Conservation (phyloP, 1,140 invertebrate species). For the Pomacea maculata region DNA sequence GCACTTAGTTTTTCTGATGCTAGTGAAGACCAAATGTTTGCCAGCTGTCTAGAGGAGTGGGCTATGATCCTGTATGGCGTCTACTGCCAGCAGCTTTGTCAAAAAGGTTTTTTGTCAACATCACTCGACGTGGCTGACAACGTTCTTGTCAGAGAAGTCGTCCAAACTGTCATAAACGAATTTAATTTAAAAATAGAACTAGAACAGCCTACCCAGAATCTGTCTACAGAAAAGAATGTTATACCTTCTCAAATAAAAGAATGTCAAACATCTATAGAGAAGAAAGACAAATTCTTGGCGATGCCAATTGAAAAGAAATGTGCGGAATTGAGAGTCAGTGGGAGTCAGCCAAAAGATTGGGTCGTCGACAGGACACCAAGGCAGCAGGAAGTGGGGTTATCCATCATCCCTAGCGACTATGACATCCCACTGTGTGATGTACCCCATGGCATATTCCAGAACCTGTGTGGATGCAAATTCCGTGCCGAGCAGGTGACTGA, state of each 20-base stretch:
- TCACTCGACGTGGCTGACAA: background rate
- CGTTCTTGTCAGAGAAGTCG: background rate
- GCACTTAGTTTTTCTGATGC: slow-evolving; percentile 11
- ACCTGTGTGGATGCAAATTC: slow-evolving; percentile 23
- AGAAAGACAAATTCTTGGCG: background rate
- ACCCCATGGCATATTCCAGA: slow-evolving; percentile 22
- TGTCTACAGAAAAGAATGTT: background rate
- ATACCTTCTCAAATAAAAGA: background rate
- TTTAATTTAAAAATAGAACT: slow-evolving; percentile 5
- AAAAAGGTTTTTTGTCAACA: background rate
- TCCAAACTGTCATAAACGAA: background rate
- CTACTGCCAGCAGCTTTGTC: slow-evolving; percentile 24
- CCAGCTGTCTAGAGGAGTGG: slow-evolving; percentile 9
- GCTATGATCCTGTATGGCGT: slow-evolving; percentile 22
- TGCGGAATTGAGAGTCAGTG: background rate
- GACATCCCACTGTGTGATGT: slow-evolving; percentile 23
- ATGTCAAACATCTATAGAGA: background rate
- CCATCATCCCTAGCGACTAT: slow-evolving; percentile 21
- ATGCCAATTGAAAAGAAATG: background rate
- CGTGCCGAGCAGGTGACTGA: background rate
- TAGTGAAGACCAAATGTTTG: slow-evolving; percentile 18
- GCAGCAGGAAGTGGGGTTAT: slow-evolving; percentile 18
- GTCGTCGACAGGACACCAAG: background rate
- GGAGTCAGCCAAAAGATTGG: background rate
- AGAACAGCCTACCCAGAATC: background rate